A percentile compares a stretch with the other conserved stretches of the same genome.
Conservation (phyloP, 2,888 invertebrate genomes). For the Stenodera caucasica region DNA sequence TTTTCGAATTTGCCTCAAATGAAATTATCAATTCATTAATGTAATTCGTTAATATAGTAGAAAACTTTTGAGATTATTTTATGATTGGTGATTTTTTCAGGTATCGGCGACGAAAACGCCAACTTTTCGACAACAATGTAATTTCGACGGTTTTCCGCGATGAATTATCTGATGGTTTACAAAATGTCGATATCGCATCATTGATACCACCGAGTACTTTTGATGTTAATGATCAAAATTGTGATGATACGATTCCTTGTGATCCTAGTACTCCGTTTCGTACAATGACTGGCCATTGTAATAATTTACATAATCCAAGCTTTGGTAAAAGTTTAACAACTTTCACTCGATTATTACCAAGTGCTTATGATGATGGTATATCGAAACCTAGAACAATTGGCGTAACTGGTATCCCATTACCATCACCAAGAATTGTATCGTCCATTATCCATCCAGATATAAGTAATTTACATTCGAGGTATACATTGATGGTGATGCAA, state of each 20-base stretch:
- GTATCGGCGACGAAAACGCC: slow-evolving; percentile 67
- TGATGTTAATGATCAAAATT: slow-evolving; percentile 66
- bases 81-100: no score
- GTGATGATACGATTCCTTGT: slow-evolving; percentile 73
- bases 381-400: slow-evolving; percentile 76
- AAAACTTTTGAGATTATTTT: no score
- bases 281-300: slow-evolving; percentile 82
- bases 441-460: slow-evolving; percentile 90
- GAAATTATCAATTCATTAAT: slow-evolving; percentile 74
- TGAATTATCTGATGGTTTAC: slow-evolving; percentile 75
- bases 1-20: slow-evolving; percentile 84
- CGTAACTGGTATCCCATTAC: slow-evolving; percentile 74
- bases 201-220: slow-evolving; percentile 67
- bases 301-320: slow-evolving; percentile 80
- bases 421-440: slow-evolving; percentile 84
- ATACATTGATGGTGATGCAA: slow-evolving; percentile 93
- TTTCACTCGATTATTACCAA: slow-evolving; percentile 81
- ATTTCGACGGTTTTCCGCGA: slow-evolving; percentile 62
- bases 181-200: slow-evolving; percentile 76
- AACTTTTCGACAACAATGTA: slow-evolving; percentile 69
- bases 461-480: slow-evolving; percentile 83
- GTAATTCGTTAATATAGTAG: no score
- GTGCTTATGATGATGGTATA: slow-evolving; percentile 88
- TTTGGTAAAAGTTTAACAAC: slow-evolving; percentile 84
- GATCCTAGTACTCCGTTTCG: slow-evolving; percentile 72